Conservation (phyloP, 1,140 invertebrate species). For the Psix sp. region DNA sequence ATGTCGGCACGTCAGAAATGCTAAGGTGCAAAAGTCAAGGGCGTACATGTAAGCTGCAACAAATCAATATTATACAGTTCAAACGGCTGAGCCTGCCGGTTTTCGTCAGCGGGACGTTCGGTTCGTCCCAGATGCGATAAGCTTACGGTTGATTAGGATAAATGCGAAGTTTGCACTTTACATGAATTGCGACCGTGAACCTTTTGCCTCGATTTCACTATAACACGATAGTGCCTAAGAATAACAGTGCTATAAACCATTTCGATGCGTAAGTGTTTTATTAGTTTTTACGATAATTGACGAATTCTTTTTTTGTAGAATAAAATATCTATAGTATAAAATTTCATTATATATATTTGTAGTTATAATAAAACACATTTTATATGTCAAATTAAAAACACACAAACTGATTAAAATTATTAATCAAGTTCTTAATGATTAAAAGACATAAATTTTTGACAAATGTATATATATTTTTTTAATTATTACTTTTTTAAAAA, state of each 20-base stretch:
- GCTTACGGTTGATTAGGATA: slow-evolving; percentile 48
- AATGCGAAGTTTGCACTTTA: slow-evolving; percentile 56
- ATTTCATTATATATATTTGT: no score
- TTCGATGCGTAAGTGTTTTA: no score
- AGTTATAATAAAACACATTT: no score
- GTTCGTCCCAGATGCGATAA: slow-evolving; percentile 45
- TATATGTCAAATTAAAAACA: no score
- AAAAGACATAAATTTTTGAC: no score
- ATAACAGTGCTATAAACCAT: slow-evolving; percentile 21
- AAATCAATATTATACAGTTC: slow-evolving; percentile 38
- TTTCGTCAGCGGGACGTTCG: slow-evolving; percentile 16
- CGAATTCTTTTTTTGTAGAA: no score
- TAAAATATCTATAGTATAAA: no score
- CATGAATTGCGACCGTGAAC: slow-evolving; percentile 53
- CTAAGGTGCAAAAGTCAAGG: slow-evolving; percentile 52
- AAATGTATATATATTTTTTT: no score
- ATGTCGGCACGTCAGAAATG: slow-evolving; percentile 43
- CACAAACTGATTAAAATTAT: no score
- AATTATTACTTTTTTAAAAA: no score
- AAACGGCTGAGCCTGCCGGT: slow-evolving; percentile 24
- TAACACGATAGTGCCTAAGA: slow-evolving; percentile 25
- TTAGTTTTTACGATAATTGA: no score
- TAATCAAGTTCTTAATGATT: no score
- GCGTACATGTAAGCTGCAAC: slow-evolving; percentile 21
- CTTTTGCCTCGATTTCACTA: slow-evolving; percentile 51